Conservation (phyloP, 2,888 invertebrate species). For the Ptycholaimellus sp. region DNA sequence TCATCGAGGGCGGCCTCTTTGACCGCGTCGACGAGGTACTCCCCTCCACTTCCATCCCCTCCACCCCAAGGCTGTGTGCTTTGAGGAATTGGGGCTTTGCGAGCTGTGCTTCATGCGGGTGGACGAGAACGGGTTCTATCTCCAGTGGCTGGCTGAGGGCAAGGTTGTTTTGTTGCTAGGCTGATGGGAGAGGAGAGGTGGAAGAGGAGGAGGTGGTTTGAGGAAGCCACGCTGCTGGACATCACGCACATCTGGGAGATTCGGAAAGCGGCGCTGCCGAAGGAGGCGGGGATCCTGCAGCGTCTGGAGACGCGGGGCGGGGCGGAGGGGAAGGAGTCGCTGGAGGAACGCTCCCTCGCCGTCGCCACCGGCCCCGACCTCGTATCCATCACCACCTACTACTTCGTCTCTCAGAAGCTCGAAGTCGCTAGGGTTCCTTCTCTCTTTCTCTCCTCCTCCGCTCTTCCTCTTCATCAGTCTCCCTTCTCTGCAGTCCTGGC, state of each 20-base stretch:
- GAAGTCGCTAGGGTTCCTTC: slow-evolving; percentile 60
- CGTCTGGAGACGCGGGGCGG: slow-evolving; percentile 57
- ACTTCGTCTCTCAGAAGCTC: slow-evolving; percentile 73
- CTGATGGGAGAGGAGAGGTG: slow-evolving; percentile 88
- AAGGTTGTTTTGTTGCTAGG: slow-evolving; percentile 85
- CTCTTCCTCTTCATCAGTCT: background rate
- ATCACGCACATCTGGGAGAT: slow-evolving; percentile 18
- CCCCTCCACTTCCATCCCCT: background rate
- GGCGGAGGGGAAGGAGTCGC: slow-evolving; percentile 28
- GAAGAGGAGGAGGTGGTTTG: no score
- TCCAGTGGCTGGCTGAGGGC: slow-evolving; percentile 33
- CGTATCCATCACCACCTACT: slow-evolving; percentile 92
- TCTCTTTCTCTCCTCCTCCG: background rate
- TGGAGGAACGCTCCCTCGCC: slow-evolving; percentile 79
- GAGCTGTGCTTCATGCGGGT: slow-evolving; percentile 30
- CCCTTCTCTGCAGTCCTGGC: slow-evolving; percentile 53
- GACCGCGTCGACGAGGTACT: slow-evolving; percentile 80
- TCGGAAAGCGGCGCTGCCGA: slow-evolving; percentile 13
- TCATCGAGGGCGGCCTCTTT: slow-evolving; percentile 60
- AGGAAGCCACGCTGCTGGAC: no score
- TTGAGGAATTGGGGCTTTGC: slow-evolving; percentile 5
- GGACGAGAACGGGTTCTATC: slow-evolving; percentile 34
- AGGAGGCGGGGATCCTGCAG: slow-evolving; percentile 56
- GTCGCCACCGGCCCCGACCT: slow-evolving; percentile 95
- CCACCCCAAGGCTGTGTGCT: background rate